A percentile compares a stretch with the other conserved stretches of the same genome.
phyloP scores from a whole-genome alignment of 2,888 invertebrate species.

The Tineola bisselliella region DNA sequence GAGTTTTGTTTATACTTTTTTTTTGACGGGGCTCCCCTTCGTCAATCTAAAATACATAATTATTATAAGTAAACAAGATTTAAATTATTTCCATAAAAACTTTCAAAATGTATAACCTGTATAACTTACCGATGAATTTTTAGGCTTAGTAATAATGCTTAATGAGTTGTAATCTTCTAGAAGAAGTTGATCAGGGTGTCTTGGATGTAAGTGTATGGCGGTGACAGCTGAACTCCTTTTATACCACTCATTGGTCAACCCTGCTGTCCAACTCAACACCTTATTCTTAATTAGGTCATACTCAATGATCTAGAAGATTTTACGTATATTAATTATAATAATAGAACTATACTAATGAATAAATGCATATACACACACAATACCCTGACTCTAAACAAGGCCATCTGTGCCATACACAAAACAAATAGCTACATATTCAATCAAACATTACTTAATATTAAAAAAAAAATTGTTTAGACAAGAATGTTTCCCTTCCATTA shows the following conservation, averaged over 20 bases:
- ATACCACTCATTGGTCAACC: conserved; percentile 69
- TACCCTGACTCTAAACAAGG: background rate
- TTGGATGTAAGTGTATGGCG: conserved; percentile 71
- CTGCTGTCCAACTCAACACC: conserved; percentile 71
- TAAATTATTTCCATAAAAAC: too few relatives aligned
- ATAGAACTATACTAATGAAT: too few relatives aligned
- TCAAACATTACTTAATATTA: too few relatives aligned
- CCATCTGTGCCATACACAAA: too few relatives aligned
- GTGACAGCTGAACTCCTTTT: conserved; percentile 67
- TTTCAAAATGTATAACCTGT: conserved; percentile 17
- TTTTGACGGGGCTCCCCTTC: too few relatives aligned
- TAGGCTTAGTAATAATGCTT: conserved; percentile 65
- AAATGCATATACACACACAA: too few relatives aligned
- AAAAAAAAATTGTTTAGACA: too few relatives aligned
- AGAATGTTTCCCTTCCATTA: too few relatives aligned
- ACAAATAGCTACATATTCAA: too few relatives aligned
- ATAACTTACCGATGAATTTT: conserved; percentile 35
- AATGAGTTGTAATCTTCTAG: conserved; percentile 78
- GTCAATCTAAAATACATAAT: background rate
- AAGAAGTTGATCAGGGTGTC: conserved; percentile 72
- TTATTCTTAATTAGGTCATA: conserved; percentile 72
- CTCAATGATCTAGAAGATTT: conserved; percentile 72
- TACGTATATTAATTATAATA: too few relatives aligned
- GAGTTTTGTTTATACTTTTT: too few relatives aligned
- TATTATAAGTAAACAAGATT: conserved; percentile 19